Conservation (phyloP, 2,797 vertebrate species). For the Danio kyathit region DNA sequence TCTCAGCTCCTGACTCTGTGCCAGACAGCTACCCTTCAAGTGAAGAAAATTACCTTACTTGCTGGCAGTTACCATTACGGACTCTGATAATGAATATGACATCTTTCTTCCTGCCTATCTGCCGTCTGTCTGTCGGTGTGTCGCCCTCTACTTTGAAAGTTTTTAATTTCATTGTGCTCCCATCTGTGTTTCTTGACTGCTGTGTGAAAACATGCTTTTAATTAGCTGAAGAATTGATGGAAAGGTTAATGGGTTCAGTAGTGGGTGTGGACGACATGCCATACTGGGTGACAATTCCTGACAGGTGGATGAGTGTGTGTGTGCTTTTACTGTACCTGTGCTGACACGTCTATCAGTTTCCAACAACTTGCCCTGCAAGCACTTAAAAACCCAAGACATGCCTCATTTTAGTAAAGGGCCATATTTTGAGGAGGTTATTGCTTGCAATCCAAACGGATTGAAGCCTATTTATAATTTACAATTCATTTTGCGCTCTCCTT, state of each 20-base stretch:
- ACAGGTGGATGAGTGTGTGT: constrained; percentile 26
- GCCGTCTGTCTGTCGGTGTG: constrained; percentile 21
- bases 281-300: constrained; percentile 35
- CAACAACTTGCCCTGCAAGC: neutral
- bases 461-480: constrained; percentile 63
- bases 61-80: constrained; percentile 33
- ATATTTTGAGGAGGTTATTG: constrained; percentile 49
- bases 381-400: constrained; percentile 10
- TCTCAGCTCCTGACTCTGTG: constrained; percentile 63
- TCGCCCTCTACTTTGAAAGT: constrained; percentile 21
- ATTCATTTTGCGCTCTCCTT: constrained; percentile 55
- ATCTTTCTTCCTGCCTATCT: constrained; percentile 47
- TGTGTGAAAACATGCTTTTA: constrained; percentile 62
- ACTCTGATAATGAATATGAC: constrained; percentile 50
- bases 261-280: constrained; percentile 61
- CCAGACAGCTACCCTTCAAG: constrained; percentile 60
- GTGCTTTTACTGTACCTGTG: constrained; percentile 31
- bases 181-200: constrained; percentile 51
- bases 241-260: constrained; percentile 76
- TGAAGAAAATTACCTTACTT: constrained; percentile 58
- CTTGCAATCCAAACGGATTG: constrained; percentile 40
- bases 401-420: constrained; percentile 28
- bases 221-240: constrained; percentile 76
- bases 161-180: constrained; percentile 38
- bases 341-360: neutral